These are phyloP conservation scores for Lasioglossum calceatum DNA, from an alignment of 2,888 invertebrate species.

Conservation along the genomic window DNA sequence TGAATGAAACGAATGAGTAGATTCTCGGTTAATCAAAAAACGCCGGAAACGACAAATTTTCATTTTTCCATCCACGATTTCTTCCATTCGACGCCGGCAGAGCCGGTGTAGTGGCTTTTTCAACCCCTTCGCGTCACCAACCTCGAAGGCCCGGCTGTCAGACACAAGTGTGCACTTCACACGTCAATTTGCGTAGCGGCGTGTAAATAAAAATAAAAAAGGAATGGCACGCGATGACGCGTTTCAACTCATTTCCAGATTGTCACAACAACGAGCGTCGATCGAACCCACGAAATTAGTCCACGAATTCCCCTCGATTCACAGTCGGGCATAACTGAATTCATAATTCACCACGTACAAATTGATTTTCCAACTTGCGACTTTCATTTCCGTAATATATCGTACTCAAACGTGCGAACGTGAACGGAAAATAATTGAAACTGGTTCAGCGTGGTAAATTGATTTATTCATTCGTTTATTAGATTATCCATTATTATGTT, in stretches of 20 bases:
- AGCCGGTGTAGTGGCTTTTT: slow-evolving; percentile 5
- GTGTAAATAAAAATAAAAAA: slow-evolving; percentile 61
- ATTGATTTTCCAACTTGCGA: not conserved
- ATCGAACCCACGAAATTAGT: slow-evolving; percentile 37
- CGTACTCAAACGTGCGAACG: too few relatives aligned
- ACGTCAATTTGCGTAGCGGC: slow-evolving; percentile 77
- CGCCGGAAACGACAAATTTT: slow-evolving; percentile 1
- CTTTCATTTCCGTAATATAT: too few relatives aligned
- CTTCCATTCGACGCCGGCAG: not conserved
- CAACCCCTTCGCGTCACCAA: slow-evolving; percentile 37
- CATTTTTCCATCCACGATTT: slow-evolving; percentile 40
- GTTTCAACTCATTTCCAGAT: slow-evolving; percentile 44
- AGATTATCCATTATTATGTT: not conserved
- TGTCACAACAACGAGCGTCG: slow-evolving; percentile 45
- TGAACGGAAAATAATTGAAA: not conserved
- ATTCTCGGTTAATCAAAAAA: not conserved
- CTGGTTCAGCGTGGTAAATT: not conserved
- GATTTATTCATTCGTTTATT: not conserved
- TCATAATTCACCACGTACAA: not conserved
- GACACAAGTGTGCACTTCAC: slow-evolving; percentile 79
- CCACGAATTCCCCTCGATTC: not conserved
- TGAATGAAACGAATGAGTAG: not conserved
- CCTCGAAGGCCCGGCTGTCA: slow-evolving; percentile 67
- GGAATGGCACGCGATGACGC: slow-evolving; percentile 12
- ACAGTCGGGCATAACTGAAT: not conserved